These are phyloP conservation scores for Mastomys natalensis DNA, from an alignment of 2,113 vertebrate genomes.

Conservation along the genomic window DNA sequence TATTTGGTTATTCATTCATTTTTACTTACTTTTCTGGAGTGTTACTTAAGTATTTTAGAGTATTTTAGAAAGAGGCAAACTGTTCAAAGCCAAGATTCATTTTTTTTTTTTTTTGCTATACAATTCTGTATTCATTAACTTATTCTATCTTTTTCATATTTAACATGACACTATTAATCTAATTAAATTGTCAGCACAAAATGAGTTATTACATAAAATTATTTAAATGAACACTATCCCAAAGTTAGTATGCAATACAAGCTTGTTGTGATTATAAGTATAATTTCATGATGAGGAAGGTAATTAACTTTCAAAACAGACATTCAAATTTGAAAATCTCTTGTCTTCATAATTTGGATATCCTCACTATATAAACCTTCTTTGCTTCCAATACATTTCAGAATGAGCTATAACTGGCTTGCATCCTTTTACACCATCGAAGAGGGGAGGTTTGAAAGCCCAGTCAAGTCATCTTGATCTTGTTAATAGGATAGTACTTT, in stretches of 20 bases:
- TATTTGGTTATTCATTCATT: neutral
- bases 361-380: neutral
- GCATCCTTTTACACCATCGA: neutral
- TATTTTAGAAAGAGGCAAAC: neutral
- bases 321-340: neutral
- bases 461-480: neutral
- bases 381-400: neutral
- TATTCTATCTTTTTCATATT: neutral
- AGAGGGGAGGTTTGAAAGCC: neutral
- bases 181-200: conserved; percentile 8
- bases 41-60: neutral
- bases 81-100: neutral
- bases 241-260: neutral
- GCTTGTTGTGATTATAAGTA: neutral
- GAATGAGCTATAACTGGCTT: neutral
- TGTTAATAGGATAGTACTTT: rapidly evolving
- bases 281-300: conserved; percentile 13
- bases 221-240: neutral
- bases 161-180: conserved; percentile 17
- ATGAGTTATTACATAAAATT: neutral
- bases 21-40: neutral
- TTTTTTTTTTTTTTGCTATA: neutral
- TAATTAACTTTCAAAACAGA: neutral
- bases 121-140: neutral
- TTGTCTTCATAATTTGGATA: neutral